phyloP scores from a whole-genome alignment of 2,113 vertebrate species.

The Naja naja region DNA sequence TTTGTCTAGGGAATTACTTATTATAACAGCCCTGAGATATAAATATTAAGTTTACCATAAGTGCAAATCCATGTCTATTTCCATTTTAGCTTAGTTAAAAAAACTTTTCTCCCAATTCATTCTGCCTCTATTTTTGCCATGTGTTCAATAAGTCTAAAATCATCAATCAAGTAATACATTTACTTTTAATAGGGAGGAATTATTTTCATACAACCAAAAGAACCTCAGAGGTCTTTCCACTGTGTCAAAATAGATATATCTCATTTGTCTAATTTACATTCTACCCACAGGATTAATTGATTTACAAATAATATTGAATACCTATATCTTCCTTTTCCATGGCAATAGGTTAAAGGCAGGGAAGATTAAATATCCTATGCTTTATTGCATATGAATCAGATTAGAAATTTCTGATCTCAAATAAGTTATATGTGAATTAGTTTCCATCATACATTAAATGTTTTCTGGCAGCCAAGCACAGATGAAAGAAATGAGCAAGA shows the following conservation, averaged over 20 bases:
- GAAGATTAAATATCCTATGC: constrained; percentile 47
- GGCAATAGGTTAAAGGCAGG: constrained; percentile 40
- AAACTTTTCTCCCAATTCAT: constrained; percentile 42
- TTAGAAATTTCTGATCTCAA: constrained; percentile 45
- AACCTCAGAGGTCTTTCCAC: background rate
- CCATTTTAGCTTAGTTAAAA: constrained; percentile 36
- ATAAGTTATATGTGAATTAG: constrained; percentile 45
- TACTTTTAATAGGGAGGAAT: background rate
- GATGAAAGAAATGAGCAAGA: constrained; percentile 43
- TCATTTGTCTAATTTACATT: background rate
- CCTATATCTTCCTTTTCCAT: background rate
- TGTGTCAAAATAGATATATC: background rate
- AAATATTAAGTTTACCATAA: background rate
- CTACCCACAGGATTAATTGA: background rate
- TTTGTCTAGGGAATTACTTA: background rate
- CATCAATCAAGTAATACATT: background rate
- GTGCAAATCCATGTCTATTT: background rate
- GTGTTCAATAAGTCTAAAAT: background rate
- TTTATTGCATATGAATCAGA: constrained; percentile 32
- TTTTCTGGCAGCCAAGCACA: constrained; percentile 17
- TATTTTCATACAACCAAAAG: background rate
- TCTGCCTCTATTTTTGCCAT: background rate
- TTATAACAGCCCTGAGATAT: background rate
- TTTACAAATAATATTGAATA: constrained; percentile 17
- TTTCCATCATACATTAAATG: constrained; percentile 38